Conservation (phyloP, 2,888 invertebrate species). For the Amphipyra tragopoginis region DNA sequence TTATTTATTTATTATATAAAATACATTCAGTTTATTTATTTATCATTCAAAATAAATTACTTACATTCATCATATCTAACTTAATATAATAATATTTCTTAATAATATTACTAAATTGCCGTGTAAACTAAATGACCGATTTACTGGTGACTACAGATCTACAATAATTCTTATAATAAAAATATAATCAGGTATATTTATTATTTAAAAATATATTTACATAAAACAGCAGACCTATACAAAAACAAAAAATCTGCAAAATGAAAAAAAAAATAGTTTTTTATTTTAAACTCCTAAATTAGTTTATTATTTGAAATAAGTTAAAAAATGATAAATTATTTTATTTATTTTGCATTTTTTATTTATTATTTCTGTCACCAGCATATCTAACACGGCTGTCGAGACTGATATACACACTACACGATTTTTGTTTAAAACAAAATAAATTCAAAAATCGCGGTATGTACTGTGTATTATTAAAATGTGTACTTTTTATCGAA, state of each 20-base stretch:
- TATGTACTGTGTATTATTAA: constrained; percentile 2
- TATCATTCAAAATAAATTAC: constrained; percentile 69
- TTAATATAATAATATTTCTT: constrained; percentile 27
- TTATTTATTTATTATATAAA: constrained; percentile 23
- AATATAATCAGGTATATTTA: constrained; percentile 29
- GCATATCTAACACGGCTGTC: constrained; percentile 19
- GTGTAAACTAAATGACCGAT: constrained; percentile 8
- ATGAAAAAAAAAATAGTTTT: background rate
- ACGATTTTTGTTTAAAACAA: constrained; percentile 41
- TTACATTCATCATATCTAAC: constrained; percentile 61
- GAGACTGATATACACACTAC: constrained; percentile 17
- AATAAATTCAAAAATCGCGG: constrained; percentile 39
- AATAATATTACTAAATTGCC: constrained; percentile 12
- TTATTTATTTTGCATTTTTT: background rate
- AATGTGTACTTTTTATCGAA: constrained; percentile 42
- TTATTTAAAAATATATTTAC: constrained; percentile 21
- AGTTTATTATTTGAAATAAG: background rate
- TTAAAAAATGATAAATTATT: too few species aligned
- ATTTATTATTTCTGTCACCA: constrained; percentile 14
- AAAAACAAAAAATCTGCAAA: background rate
- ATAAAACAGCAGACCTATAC: constrained; percentile 18
- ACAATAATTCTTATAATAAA: constrained; percentile 32
- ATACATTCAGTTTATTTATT: constrained; percentile 30
- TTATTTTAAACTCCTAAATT: too few species aligned
- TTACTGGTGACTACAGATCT: constrained; percentile 17